Percentiles rank a stretch among this genome's conserved stretches.
These are phyloP conservation scores for Laticauda colubrina DNA, from an alignment of 2,113 vertebrate genomes.

Conservation along the genomic window DNA sequence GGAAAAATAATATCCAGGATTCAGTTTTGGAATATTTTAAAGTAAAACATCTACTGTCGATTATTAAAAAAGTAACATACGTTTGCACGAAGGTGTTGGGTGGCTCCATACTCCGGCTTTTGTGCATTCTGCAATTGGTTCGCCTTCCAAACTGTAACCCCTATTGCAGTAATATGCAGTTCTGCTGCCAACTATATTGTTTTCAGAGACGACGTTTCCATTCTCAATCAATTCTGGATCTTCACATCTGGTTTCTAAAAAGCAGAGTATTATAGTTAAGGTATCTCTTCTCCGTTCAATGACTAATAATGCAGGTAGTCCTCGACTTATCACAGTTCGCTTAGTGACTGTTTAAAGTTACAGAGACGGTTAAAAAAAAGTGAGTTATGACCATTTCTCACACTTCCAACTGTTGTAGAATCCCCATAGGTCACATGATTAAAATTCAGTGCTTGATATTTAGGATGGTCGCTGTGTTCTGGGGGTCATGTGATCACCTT, in stretches of 20 bases:
- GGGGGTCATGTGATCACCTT: too few relatives aligned
- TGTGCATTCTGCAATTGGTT: slow-evolving; percentile 76
- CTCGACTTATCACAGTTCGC: too few relatives aligned
- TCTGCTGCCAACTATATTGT: slow-evolving; percentile 73
- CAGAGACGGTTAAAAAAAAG: too few relatives aligned
- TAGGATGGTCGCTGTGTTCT: too few relatives aligned
- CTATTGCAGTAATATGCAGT: slow-evolving; percentile 80
- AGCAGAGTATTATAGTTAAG: slow-evolving; percentile 37
- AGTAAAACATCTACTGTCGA: slow-evolving; percentile 9
- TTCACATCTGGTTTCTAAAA: slow-evolving; percentile 77
- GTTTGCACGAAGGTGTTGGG: slow-evolving; percentile 82
- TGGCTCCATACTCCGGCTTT: slow-evolving; percentile 83
- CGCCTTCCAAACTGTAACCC: slow-evolving; percentile 85
- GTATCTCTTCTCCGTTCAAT: neutral
- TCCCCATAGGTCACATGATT: too few relatives aligned
- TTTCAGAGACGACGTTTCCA: slow-evolving; percentile 78
- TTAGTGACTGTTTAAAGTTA: too few relatives aligned
- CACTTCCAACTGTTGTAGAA: too few relatives aligned
- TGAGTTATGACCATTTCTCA: too few relatives aligned
- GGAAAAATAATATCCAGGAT: neutral
- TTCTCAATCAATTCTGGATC: slow-evolving; percentile 72
- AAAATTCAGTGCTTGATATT: too few relatives aligned
- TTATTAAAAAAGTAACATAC: slow-evolving; percentile 70
- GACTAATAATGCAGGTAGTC: neutral
- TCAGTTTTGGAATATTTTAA: neutral